Conservation (phyloP, 2,113 vertebrate species). For the Seriola quinqueradiata region DNA sequence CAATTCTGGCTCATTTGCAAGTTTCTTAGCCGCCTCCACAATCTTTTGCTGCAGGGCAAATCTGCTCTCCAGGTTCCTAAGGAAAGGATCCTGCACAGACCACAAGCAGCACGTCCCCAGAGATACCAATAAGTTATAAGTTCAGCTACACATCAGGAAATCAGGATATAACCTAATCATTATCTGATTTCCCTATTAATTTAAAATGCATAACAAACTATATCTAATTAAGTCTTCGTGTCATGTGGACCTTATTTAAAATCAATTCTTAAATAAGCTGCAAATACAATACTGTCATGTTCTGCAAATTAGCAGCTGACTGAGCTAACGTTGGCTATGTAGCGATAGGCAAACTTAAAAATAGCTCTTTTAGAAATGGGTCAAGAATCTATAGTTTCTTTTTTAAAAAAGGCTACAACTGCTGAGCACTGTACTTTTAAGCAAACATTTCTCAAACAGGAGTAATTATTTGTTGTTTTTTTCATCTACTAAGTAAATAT, state of each 20-base stretch:
- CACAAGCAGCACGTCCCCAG: background rate
- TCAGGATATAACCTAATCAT: background rate
- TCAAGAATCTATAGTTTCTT: background rate
- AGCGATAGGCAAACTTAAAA: too few relatives aligned
- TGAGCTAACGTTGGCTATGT: too few relatives aligned
- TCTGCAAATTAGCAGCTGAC: background rate
- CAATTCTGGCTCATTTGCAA: constrained; percentile 91
- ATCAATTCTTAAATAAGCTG: background rate
- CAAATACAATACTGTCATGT: background rate
- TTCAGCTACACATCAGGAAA: background rate
- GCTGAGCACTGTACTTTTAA: too few relatives aligned
- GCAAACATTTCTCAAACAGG: background rate
- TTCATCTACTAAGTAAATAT: background rate
- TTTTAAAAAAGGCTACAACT: too few relatives aligned
- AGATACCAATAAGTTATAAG: constrained; percentile 1
- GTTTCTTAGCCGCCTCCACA: constrained; percentile 95
- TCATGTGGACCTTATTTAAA: background rate
- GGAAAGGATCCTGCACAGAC: constrained; percentile 88
- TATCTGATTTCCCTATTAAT: background rate
- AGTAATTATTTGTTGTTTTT: background rate
- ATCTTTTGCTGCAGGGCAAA: constrained; percentile 96
- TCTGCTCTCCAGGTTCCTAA: constrained; percentile 95
- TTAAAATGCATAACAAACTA: background rate
- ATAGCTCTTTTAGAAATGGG: background rate
- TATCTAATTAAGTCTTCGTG: background rate